Evolutionary conservation across 2,888 invertebrate species (phyloP).

Genomic region (Ceramica pisi): DNA sequence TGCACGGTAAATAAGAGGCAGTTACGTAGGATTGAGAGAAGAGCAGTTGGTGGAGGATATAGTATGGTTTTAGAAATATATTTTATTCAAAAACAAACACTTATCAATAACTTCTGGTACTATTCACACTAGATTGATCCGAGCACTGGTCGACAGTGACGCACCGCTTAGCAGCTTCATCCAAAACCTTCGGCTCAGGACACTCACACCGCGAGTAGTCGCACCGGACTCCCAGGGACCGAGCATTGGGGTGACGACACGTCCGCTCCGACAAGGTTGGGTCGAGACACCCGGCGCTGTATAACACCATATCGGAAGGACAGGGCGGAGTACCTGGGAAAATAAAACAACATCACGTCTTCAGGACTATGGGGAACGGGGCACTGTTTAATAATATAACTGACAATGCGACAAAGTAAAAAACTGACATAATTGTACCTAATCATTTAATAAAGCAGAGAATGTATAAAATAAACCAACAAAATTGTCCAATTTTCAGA

Average conservation of each 20-base stretch:
- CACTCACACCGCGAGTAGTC: constrained; percentile 75
- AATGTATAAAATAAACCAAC: no score
- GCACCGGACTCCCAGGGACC: constrained; percentile 66
- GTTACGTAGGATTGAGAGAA: neutral
- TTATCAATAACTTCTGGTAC: neutral
- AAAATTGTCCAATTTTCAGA: no score
- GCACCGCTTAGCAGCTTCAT: constrained; percentile 68
- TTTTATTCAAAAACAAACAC: constrained; percentile 5
- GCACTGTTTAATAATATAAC: no score
- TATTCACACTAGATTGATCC: constrained; percentile 57
- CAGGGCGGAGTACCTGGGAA: constrained; percentile 69
- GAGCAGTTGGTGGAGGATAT: no score
- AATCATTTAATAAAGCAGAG: no score
- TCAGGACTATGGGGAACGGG: no score
- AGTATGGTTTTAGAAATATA: neutral
- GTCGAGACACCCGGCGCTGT: constrained; percentile 64
- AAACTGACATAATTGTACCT: no score
- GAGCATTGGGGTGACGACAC: constrained; percentile 65
- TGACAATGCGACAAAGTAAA: no score
- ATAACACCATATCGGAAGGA: constrained; percentile 67
- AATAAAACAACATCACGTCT: neutral
- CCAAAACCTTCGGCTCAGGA: constrained; percentile 66
- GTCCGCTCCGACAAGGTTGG: constrained; percentile 69
- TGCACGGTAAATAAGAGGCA: neutral
- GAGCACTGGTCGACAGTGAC: constrained; percentile 69